These are phyloP conservation scores for Mycalesis mineus DNA, from an alignment of 2,888 invertebrate genomes.

Conservation along the genomic window DNA sequence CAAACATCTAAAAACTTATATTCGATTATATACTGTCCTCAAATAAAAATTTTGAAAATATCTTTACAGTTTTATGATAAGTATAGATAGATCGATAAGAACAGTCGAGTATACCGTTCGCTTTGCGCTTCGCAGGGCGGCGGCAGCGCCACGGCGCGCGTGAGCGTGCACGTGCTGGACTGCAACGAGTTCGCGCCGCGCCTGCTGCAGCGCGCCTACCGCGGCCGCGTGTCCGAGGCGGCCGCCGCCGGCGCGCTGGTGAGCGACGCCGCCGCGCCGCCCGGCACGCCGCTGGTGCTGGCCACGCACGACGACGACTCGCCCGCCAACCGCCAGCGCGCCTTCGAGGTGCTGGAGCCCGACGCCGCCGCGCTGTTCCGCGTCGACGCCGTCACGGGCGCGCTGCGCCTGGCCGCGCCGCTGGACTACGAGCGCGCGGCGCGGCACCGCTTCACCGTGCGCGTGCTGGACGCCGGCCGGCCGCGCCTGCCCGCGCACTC, in stretches of 20 bases:
- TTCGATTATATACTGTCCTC: too few species aligned
- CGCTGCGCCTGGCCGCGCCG: constrained; percentile 85
- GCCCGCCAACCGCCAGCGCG: constrained; percentile 88
- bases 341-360: constrained; percentile 90
- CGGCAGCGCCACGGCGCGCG: constrained; percentile 82
- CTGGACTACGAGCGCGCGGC: constrained; percentile 88
- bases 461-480: constrained; percentile 88
- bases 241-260: constrained; percentile 28
- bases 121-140: constrained; percentile 54
- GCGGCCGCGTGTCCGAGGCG: constrained; percentile 85
- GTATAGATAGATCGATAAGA: too few species aligned
- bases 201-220: constrained; percentile 82
- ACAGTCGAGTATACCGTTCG: too few species aligned
- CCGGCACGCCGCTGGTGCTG: constrained; percentile 87
- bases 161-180: constrained; percentile 91
- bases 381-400: constrained; percentile 92
- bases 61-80: too few species aligned
- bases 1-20: too few species aligned
- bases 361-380: constrained; percentile 87
- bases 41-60: too few species aligned
- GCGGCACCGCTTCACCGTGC: constrained; percentile 87
- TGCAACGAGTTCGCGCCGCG: constrained; percentile 90
- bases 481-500: constrained; percentile 88
- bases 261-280: constrained; percentile 81
- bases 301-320: constrained; percentile 91